Evolutionary conservation across 2,797 vertebrate species (phyloP).

Genomic region (Neosalanx taihuensis): DNA sequence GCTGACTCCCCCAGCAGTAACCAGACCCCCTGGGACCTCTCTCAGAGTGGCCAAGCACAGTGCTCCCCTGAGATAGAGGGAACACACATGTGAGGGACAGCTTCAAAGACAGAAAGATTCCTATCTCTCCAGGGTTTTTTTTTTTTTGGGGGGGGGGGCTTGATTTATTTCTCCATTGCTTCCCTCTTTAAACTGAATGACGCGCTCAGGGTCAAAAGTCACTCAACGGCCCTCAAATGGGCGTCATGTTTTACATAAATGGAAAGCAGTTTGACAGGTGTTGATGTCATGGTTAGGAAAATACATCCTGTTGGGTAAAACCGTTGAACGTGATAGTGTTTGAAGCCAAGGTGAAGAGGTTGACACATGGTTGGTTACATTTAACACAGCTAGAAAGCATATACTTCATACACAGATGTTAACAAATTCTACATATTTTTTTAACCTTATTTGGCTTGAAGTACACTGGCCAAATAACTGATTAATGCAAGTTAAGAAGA

Average conservation of each 20-base stretch:
- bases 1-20: constrained; percentile 59
- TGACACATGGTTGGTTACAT: too few relatives aligned
- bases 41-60: constrained; percentile 28
- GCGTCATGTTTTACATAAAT: constrained; percentile 47
- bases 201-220: constrained; percentile 52
- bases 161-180: constrained; percentile 20
- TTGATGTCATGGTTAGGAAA: background rate
- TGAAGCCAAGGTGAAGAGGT: background rate
- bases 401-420: too few relatives aligned
- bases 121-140: constrained; percentile 44
- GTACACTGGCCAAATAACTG: background rate
- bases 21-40: constrained; percentile 40
- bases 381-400: too few relatives aligned
- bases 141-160: constrained; percentile 7
- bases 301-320: constrained; percentile 16
- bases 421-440: too few relatives aligned
- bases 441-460: background rate
- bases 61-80: constrained; percentile 53
- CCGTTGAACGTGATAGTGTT: constrained; percentile 14
- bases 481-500: background rate
- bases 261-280: constrained; percentile 43
- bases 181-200: constrained; percentile 40
- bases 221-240: constrained; percentile 25
- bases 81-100: constrained; percentile 18
- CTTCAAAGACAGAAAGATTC: constrained; percentile 61